phyloP scores from a whole-genome alignment of 2,888 invertebrate genomes.

The Urechis unicinctus region DNA sequence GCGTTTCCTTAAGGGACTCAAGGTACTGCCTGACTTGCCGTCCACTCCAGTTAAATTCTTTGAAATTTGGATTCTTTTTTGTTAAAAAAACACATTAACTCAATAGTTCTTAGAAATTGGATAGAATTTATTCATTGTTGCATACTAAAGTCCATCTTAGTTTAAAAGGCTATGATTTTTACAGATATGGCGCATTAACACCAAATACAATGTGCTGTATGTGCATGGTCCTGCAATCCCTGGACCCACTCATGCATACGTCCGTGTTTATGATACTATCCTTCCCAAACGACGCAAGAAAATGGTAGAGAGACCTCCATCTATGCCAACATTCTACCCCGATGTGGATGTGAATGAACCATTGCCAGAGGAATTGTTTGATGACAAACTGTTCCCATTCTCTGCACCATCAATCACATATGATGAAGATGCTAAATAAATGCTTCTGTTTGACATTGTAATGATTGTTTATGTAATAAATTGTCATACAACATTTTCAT shows the following conservation, averaged over 20 bases:
- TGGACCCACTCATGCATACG: slow-evolving; percentile 66
- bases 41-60: no score
- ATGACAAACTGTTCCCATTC: slow-evolving; percentile 70
- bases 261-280: slow-evolving; percentile 71
- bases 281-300: slow-evolving; percentile 52
- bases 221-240: slow-evolving; percentile 75
- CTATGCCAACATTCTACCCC: slow-evolving; percentile 74
- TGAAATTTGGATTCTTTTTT: no score
- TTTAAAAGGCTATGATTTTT: slow-evolving; percentile 34
- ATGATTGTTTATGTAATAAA: no score
- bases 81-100: no score
- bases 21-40: slow-evolving; percentile 52
- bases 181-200: slow-evolving; percentile 84
- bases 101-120: no score
- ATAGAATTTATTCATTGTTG: not conserved
- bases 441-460: no score
- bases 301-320: slow-evolving; percentile 54
- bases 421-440: not conserved
- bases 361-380: slow-evolving; percentile 68
- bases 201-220: slow-evolving; percentile 89
- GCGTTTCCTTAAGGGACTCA: slow-evolving; percentile 53
- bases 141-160: not conserved
- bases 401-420: slow-evolving; percentile 50
- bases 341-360: slow-evolving; percentile 55
- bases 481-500: no score